Evolutionary conservation across 2,113 vertebrate genomes (phyloP), one percentile per base, ranked within the genome.

Genomic region (Lepisosteus osseus): DNA sequence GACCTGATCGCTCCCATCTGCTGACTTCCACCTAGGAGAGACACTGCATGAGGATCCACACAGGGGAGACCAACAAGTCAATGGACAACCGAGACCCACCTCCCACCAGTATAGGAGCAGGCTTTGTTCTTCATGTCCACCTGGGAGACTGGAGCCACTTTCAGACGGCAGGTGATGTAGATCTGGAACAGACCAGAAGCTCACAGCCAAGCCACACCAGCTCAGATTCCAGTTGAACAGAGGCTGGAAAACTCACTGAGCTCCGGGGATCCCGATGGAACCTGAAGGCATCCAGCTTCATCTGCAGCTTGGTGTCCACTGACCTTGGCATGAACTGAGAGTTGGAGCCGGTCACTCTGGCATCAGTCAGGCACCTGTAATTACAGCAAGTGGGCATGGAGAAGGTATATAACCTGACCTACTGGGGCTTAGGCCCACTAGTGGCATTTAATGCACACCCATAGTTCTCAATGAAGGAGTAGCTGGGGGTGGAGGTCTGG

Each of bases 271-370:
- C 75, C 6, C 82, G 73, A 68, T 87, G 70, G 68, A 90, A 88
- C 65, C 55, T 78, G 72, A 90, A 90, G 6, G 89, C 89, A 3
- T 88, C 85, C 0, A 89, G 40, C 51, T 78, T 74, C 40, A 90
- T 82, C 54, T 78, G 74, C 68, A 89, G 76, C 47, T 68, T 79
- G 45, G 85, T 59, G 42, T 84, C 78, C 42, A 79, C 67, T 0
- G 44, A 17, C 73, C 89, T 79, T 14, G 76, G 79, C 4, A 88
- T 56, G 73, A 85, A 90, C 14, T 0, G 66, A 0, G 86, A 85
- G 17, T 40, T 79, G 12, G 87, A 89, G 69, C 85, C 84, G 0
- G 80, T 87, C 59, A 80, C 56, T 71, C 73, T 77, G 44, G 85
- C 77, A 15, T 89, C 89, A 44, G 44, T n/a, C 12, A 89, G 80